These are phyloP conservation scores for Sebastes hubbsi DNA, from an alignment of 2,797 vertebrate species.

Conservation along the genomic window DNA sequence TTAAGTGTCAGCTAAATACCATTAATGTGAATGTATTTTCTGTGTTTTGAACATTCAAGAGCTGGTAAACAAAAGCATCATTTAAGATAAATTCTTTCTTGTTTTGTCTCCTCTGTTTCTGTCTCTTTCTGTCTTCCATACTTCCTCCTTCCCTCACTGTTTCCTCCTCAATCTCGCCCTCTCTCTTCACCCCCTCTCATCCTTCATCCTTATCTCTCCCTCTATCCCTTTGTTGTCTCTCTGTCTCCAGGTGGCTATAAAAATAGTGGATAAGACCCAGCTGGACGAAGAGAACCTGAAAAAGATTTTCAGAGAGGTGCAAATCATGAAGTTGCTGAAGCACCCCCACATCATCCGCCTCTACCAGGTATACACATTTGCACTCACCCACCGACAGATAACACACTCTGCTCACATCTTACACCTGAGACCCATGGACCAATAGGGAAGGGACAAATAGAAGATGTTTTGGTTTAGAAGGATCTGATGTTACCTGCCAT, in stretches of 20 bases:
- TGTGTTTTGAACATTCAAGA: not conserved
- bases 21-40: not conserved
- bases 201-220: conserved; percentile 12
- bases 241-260: conserved; percentile 93
- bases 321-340: conserved; percentile 99
- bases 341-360: conserved; percentile 98
- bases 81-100: not conserved
- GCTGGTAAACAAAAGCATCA: not conserved
- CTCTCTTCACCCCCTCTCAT: conserved; percentile 1
- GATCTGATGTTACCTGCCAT: not conserved
- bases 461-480: not conserved
- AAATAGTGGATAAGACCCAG: conserved; percentile 99
- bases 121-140: not conserved
- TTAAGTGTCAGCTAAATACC: conserved; percentile 16
- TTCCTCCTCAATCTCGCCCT: not conserved
- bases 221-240: conserved; percentile 32
- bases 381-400: conserved; percentile 35
- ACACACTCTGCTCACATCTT: conserved; percentile 4
- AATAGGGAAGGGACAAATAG: not conserved
- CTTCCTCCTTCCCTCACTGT: not conserved
- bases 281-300: conserved; percentile 98
- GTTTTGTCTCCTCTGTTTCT: not conserved
- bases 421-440: conserved; percentile 15
- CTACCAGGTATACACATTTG: conserved; percentile 88
- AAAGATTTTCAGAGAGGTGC: conserved; percentile 98